Conservation (phyloP, 2,888 invertebrate species). For the Tetrapedia diversipes region DNA sequence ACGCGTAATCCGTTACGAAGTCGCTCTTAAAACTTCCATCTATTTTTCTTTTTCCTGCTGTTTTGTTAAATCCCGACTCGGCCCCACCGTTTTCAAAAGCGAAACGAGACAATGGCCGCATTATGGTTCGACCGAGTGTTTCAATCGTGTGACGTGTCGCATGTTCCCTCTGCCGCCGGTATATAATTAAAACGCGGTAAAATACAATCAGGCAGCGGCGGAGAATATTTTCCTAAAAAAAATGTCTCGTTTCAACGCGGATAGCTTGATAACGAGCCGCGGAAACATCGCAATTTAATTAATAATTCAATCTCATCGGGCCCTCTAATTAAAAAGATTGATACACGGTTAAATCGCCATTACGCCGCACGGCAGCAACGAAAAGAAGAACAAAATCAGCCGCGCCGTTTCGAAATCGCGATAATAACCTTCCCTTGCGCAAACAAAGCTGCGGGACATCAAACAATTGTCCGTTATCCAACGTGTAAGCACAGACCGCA, state of each 20-base stretch:
- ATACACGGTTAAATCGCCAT: conserved; percentile 55
- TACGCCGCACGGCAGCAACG: neutral
- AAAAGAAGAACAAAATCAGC: neutral
- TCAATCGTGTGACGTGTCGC: conserved; percentile 28
- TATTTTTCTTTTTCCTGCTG: neutral
- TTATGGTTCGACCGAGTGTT: conserved; percentile 38
- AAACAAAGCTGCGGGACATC: conserved; percentile 25
- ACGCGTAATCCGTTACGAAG: conserved; percentile 42
- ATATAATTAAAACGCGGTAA: conserved; percentile 50
- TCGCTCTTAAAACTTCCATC: neutral
- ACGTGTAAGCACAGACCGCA: no score
- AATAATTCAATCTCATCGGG: conserved; percentile 58
- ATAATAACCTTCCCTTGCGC: conserved; percentile 49
- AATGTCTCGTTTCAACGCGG: conserved; percentile 41
- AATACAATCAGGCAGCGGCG: conserved; percentile 36
- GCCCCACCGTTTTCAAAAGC: no score
- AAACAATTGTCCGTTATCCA: conserved; percentile 1
- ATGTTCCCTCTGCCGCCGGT: conserved; percentile 12
- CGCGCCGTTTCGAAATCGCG: conserved; percentile 34
- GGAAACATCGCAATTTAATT: conserved; percentile 57
- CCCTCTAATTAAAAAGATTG: conserved; percentile 56
- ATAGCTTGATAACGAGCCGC: conserved; percentile 41
- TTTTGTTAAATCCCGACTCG: no score
- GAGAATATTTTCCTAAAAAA: conserved; percentile 43
- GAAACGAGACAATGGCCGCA: neutral